Conservation (phyloP, 2,888 invertebrate genomes). For the Acleris holmiana region DNA sequence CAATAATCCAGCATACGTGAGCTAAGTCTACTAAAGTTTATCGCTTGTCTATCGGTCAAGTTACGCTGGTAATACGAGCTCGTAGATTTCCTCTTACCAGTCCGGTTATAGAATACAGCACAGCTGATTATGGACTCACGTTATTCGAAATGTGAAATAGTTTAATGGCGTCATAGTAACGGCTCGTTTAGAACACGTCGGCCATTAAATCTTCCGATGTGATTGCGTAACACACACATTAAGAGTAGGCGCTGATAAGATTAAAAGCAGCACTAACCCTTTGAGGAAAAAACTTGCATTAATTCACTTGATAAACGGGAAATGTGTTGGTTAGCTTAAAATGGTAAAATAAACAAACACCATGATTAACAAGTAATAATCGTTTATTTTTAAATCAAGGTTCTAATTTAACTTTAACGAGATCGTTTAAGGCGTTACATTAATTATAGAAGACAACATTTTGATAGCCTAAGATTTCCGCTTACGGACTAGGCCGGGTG, state of each 20-base stretch:
- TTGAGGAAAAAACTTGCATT: neutral
- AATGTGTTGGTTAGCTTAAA: neutral
- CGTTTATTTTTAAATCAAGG: constrained; percentile 29
- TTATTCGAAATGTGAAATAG: constrained; percentile 10
- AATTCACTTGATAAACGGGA: neutral
- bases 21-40: too few species aligned
- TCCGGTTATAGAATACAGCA: too few species aligned
- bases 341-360: constrained; percentile 16
- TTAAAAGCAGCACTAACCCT: neutral
- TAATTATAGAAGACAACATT: neutral
- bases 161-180: constrained; percentile 5
- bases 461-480: constrained; percentile 2
- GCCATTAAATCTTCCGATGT: neutral
- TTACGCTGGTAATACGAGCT: too few species aligned
- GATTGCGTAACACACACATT: constrained; percentile 6
- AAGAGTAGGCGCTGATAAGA: neutral
- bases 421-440: constrained; percentile 15
- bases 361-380: constrained; percentile 15
- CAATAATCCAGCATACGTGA: too few species aligned
- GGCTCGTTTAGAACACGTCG: neutral
- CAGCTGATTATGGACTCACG: constrained; percentile 1
- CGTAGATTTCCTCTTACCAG: too few species aligned
- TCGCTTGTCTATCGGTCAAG: too few species aligned
- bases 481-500: neutral
- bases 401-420: constrained; percentile 15